Evolutionary conservation across 53 echinoderm and acorn worm genomes (phyloP).

Genomic region (Henricia sp.): DNA sequence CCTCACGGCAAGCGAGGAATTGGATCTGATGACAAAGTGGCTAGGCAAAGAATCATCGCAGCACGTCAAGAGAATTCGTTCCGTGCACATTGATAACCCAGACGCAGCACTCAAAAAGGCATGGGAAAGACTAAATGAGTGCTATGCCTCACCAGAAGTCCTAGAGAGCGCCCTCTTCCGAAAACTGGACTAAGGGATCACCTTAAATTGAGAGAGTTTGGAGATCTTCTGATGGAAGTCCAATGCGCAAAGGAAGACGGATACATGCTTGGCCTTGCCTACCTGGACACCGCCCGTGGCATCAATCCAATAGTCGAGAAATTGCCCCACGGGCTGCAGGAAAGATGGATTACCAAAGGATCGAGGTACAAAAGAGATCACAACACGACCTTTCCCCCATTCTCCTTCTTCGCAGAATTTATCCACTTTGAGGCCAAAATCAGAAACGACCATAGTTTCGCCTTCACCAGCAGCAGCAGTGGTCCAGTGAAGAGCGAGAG

Average conservation of each 20-base stretch:
- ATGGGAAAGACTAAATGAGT: constrained; percentile 47
- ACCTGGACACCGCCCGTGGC: constrained; percentile 52
- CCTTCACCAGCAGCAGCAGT: background rate
- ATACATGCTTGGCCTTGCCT: constrained; percentile 45
- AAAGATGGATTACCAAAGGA: constrained; percentile 57
- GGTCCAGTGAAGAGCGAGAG: background rate
- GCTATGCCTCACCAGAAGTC: constrained; percentile 49
- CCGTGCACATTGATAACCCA: background rate
- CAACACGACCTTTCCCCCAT: constrained; percentile 42
- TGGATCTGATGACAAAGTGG: background rate
- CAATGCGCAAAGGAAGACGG: constrained; percentile 48
- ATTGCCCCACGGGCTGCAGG: constrained; percentile 51
- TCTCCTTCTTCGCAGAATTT: constrained; percentile 46
- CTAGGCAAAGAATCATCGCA: background rate
- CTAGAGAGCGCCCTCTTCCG: constrained; percentile 4
- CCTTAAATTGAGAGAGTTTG: constrained; percentile 42
- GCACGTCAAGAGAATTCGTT: background rate
- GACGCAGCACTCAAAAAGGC: constrained; percentile 1
- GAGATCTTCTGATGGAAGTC: constrained; percentile 48
- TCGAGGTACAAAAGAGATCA: constrained; percentile 46
- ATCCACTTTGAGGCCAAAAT: constrained; percentile 11
- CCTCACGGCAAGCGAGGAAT: background rate
- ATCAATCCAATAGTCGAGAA: constrained; percentile 50
- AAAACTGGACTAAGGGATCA: constrained; percentile 21
- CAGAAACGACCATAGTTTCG: constrained; percentile 32